These are phyloP conservation scores for Drymonia ruficornis DNA, from an alignment of 2,888 invertebrate genomes.

Conservation along the genomic window DNA sequence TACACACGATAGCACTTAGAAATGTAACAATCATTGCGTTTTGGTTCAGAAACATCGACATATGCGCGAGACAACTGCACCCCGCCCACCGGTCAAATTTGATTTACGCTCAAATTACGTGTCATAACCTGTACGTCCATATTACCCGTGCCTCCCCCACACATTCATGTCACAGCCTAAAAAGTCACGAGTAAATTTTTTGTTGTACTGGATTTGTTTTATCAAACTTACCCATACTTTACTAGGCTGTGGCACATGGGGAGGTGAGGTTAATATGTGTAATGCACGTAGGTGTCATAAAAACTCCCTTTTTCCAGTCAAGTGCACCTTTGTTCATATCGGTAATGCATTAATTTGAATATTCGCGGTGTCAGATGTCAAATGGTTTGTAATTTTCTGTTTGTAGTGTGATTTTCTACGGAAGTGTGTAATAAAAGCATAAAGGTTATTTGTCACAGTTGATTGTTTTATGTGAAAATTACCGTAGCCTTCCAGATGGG, in stretches of 20 bases:
- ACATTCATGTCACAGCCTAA: constrained; percentile 43
- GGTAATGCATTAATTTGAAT: constrained; percentile 85
- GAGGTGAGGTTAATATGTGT: constrained; percentile 42
- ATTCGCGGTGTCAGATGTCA: constrained; percentile 85
- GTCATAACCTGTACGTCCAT: constrained; percentile 73
- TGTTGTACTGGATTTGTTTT: constrained; percentile 12
- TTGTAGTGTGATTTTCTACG: constrained; percentile 68
- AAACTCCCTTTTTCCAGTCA: constrained; percentile 69
- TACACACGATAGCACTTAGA: constrained; percentile 77
- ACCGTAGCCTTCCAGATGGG: not conserved
- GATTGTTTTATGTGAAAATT: constrained; percentile 6
- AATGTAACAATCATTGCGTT: constrained; percentile 60
- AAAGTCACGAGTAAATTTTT: constrained; percentile 10
- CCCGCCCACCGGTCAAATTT: constrained; percentile 83
- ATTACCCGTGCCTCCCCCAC: constrained; percentile 45
- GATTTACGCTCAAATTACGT: constrained; percentile 84
- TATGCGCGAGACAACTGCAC: constrained; percentile 75
- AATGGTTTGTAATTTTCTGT: constrained; percentile 82
- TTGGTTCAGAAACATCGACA: constrained; percentile 70
- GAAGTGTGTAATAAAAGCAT: constrained; percentile 48
- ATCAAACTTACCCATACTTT: constrained; percentile 8
- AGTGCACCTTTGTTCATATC: constrained; percentile 76
- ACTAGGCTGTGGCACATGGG: constrained; percentile 47
- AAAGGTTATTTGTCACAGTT: not conserved
- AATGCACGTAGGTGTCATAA: constrained; percentile 60